A percentile compares a stretch with the other conserved stretches of the same genome.
phyloP scores from a whole-genome alignment of 92 coral and sea anemone species.

The Virgularia gustaviana region DNA sequence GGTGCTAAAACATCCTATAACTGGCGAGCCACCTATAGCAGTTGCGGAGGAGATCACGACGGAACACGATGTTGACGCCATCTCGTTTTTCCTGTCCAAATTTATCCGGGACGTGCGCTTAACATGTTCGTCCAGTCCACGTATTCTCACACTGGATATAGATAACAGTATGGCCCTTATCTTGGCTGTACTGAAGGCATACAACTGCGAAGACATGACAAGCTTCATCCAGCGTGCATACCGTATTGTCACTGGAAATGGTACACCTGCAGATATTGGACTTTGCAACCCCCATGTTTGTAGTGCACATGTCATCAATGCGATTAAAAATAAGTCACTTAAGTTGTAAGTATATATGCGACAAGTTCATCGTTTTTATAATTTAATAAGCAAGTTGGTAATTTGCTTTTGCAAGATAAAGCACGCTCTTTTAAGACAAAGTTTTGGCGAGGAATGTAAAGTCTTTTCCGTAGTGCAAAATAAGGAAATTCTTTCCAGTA shows the following conservation, averaged over 20 bases:
- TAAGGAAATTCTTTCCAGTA: too few species aligned
- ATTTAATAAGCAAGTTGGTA: too few species aligned
- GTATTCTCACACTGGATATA: neutral
- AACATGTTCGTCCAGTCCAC: neutral
- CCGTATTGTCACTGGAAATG: neutral
- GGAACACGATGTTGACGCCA: neutral
- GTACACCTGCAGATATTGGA: neutral
- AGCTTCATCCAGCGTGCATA: neutral
- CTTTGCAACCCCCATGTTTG: conserved; percentile 3
- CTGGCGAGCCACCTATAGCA: neutral
- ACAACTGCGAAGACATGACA: neutral
- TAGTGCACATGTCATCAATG: conserved; percentile 8
- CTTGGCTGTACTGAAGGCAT: neutral
- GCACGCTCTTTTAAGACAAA: too few species aligned
- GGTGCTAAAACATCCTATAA: neutral
- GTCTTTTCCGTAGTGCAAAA: too few species aligned
- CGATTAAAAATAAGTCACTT: conserved; percentile 3
- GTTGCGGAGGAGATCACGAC: neutral
- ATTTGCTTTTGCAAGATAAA: too few species aligned
- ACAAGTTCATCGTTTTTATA: too few species aligned
- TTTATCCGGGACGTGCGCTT: neutral
- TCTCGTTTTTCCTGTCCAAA: neutral
- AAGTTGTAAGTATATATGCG: neutral
- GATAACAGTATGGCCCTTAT: conserved; percentile 2
- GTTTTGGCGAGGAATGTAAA: too few species aligned